Base-by-base conservation (phyloP, 37 sponge, comb jelly and placozoan species). In the Axinella damicornis region DNA sequence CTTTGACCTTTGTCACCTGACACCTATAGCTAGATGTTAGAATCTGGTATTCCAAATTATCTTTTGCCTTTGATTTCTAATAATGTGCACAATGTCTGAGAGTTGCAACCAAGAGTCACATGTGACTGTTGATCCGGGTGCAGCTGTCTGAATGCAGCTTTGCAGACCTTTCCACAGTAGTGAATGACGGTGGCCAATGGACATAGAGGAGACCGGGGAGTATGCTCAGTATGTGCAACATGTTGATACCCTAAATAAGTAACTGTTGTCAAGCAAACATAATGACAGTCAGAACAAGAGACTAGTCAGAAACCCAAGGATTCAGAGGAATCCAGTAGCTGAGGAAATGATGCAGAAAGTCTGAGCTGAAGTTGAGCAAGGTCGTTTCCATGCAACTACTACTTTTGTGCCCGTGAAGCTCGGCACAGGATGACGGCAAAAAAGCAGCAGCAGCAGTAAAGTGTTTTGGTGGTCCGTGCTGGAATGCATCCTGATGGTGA, bases 161-260 rank as follows among this genome's bases (percentile, higher is more conserved):
- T n/a, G n/a, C n/a, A n/a, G n/a, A n/a, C n/a, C n/a, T n/a, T n/a
- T n/a, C n/a, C 46, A 57, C 9, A 46, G 9, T 12, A 46, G 46
- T 46, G 46, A 46, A 12, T 4, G 46, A 12, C 9, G 46, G 46
- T 46, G 46, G 46, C 46, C 46, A 4, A 4, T 91, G 39, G 83
- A 81, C 27, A 67, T 86, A 25, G 69, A 82, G 33, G 54, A 63
- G 22, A 41, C 71, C 20, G 92, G 92, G 19, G 87, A 86, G 40
- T 86, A 91, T 77, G 66, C n/a, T n/a, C n/a, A n/a, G 65, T 34
- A 71, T 91, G 17, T 91, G 92, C 71, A n/a, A n/a, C 61, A 86
- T 16, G 92, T 86, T 54, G 86, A 91, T 76, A 60, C 83, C 17
- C 77, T 81, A 54, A 86, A 83, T 46, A 68, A 35, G n/a, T n/a